These are phyloP conservation scores for Sprattus sprattus DNA, from an alignment of 2,113 vertebrate genomes.

Conservation along the genomic window DNA sequence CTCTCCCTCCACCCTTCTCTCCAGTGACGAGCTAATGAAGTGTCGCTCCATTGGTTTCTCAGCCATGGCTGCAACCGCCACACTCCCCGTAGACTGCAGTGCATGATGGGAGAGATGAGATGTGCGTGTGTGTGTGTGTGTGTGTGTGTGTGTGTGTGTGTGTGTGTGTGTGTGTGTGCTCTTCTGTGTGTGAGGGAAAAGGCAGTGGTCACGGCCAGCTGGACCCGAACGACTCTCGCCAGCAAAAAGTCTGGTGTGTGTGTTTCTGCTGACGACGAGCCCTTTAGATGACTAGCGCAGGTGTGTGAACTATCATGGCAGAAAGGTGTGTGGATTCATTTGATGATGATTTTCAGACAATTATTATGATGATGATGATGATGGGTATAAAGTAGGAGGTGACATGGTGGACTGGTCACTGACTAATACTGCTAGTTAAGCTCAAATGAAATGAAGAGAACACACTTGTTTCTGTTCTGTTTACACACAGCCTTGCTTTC, in stretches of 20 bases:
- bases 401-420: neutral
- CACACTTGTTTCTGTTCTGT: neutral
- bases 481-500: neutral
- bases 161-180: neutral
- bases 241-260: neutral
- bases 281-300: neutral
- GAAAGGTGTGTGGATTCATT: neutral
- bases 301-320: neutral
- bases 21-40: neutral
- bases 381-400: neutral
- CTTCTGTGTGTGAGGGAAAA: neutral
- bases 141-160: constrained; percentile 6
- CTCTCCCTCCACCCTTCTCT: neutral
- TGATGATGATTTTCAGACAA: neutral
- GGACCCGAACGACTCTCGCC: neutral
- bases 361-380: neutral
- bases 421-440: neutral
- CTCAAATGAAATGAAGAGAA: neutral
- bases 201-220: neutral
- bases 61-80: neutral
- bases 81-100: neutral
- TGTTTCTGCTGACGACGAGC: neutral
- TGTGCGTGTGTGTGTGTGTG: neutral
- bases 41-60: constrained; percentile 3
- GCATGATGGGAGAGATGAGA: constrained; percentile 4